These are phyloP conservation scores for Epirrita christyi DNA, from an alignment of 2,888 invertebrate genomes.

Conservation along the genomic window DNA sequence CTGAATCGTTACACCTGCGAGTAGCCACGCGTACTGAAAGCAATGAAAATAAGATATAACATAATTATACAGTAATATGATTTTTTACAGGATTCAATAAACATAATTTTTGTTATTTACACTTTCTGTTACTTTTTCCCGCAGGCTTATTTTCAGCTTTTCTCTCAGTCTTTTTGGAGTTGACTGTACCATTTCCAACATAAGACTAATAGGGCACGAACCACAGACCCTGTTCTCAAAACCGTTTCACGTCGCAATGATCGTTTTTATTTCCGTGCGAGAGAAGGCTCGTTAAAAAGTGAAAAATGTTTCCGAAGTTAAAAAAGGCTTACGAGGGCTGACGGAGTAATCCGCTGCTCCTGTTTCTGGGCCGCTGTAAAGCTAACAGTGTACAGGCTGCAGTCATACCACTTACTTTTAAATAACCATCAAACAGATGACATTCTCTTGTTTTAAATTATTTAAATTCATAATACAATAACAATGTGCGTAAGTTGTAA, in stretches of 20 bases:
- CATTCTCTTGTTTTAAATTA: constrained; percentile 4
- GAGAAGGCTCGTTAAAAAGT: constrained; percentile 46
- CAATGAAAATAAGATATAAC: constrained; percentile 18
- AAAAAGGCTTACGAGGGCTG: constrained; percentile 69
- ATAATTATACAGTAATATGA: too few relatives aligned
- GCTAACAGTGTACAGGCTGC: constrained; percentile 81
- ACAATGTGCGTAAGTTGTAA: constrained; percentile 7
- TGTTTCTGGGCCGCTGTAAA: constrained; percentile 75
- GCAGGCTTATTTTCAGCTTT: too few relatives aligned
- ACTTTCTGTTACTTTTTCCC: too few relatives aligned
- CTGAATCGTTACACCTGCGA: too few relatives aligned
- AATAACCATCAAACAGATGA: constrained; percentile 21
- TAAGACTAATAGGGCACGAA: constrained; percentile 14
- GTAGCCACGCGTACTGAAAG: constrained; percentile 9
- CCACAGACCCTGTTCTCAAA: constrained; percentile 24
- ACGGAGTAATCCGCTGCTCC: constrained; percentile 74
- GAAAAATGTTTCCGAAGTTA: constrained; percentile 50
- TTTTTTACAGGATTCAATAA: too few relatives aligned
- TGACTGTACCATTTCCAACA: constrained; percentile 4
- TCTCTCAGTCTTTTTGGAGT: too few relatives aligned
- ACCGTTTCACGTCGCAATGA: constrained; percentile 25
- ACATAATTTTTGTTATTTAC: too few relatives aligned
- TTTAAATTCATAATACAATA: constrained; percentile 8
- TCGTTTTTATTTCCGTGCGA: constrained; percentile 26
- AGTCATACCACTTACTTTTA: constrained; percentile 34